Conservation (phyloP, 2,888 invertebrate species). For the Mesorhabditis sp. region DNA sequence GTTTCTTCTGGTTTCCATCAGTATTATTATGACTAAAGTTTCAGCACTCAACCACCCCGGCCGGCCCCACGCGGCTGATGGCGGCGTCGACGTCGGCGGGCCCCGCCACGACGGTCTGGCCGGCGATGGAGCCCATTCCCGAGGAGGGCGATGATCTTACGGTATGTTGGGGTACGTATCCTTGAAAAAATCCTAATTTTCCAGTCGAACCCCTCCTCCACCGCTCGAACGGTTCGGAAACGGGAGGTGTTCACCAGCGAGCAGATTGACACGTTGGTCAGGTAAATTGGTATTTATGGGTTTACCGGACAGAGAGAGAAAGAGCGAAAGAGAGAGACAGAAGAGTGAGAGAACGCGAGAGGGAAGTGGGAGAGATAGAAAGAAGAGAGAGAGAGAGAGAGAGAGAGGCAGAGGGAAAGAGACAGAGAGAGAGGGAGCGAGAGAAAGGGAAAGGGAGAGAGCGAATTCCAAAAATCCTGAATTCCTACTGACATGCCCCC, state of each 20-base stretch:
- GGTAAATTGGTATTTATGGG: conserved; percentile 25
- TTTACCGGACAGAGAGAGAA: too few species aligned
- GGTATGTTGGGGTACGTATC: conserved; percentile 21
- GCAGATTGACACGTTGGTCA: conserved; percentile 55
- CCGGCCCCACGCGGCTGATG: not conserved
- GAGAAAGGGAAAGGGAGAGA: too few species aligned
- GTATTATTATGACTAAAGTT: not conserved
- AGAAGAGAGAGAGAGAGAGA: not conserved
- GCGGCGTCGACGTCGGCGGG: too few species aligned
- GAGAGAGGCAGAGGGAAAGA: not conserved
- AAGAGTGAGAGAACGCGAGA: too few species aligned
- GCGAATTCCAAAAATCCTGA: too few species aligned
- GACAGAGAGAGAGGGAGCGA: too few species aligned
- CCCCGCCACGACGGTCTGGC: too few species aligned
- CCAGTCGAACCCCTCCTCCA: conserved; percentile 19
- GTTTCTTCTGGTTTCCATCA: not conserved
- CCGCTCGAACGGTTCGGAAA: conserved; percentile 29
- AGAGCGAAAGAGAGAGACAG: too few species aligned
- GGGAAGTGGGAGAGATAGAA: too few species aligned
- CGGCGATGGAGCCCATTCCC: conserved; percentile 51
- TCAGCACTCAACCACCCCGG: not conserved
- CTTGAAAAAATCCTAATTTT: not conserved
- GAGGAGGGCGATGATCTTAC: conserved; percentile 45
- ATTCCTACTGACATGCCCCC: too few species aligned
- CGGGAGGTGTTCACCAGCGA: conserved; percentile 53